Evolutionary conservation across 2,113 vertebrate species (phyloP), one percentile per base, ranked within the genome.

Genomic region (Struthidea cinerea): DNA sequence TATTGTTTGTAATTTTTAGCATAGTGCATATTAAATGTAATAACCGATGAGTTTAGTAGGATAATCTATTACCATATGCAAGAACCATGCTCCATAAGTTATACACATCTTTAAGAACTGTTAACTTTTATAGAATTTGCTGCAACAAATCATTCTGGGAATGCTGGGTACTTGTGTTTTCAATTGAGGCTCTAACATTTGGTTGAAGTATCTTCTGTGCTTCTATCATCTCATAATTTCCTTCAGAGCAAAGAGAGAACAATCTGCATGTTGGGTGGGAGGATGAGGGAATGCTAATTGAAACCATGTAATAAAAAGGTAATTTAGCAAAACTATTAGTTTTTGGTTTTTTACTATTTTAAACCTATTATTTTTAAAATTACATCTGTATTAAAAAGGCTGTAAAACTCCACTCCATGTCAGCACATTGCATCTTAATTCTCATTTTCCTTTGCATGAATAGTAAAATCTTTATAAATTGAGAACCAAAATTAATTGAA

Each of bases 361-460:
- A 95, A 97, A 33, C 64, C 91, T 94, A 92, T 97, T 98, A 97
- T 98, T 98, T 98, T 97, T 86, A 94, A 97, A 98, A 98, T 98
- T 93, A 96, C 85, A 96, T 97, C 53, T 91, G 47, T 97, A 96
- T 98, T 98, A 93, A 97, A 98, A 97, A 94, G 41, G 77, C 90
- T 89, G 59, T 98, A 98, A 98, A 98, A 95, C 93, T 93, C 42
- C 95, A 60, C 70, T 95, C 61, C 49, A 46, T 92, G 94, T 97
- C 96, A 97, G 95, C 92, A 96, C 41, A 96, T 96, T 83, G 44
- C 84, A 52, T 91, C 67, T 95, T 95, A 94, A 94, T 92, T 96
- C 70, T 97, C 78, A 86, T 96, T 96, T 96, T 96, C 83, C 75
- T 96, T 96, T 97, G 86, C 92, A 96, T 97, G 97, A 98, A 97